Evolutionary conservation across 1,140 invertebrate species (phyloP), one percentile per base, ranked within the genome.

Genomic region (Drosophila pseudoananassae): DNA sequence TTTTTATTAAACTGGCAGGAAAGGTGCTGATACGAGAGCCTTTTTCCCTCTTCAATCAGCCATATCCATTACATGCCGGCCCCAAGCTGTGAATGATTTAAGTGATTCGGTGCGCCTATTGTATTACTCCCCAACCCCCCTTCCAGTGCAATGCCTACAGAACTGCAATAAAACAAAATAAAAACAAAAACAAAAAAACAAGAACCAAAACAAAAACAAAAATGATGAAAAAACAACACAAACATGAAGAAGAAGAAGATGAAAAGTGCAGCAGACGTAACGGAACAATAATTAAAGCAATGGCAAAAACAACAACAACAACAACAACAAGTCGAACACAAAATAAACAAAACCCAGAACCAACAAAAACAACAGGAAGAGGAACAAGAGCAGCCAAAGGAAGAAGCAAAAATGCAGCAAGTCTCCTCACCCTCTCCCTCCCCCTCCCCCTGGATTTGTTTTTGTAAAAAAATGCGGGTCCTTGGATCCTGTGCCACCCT

Each of bases 281-380:
- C 66, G 82, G 78, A 87, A 87, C 83, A 88, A 87, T 87, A 87
- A 87, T 87, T 87, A 83, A 85, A 87, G 81, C 82, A 78, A 81
- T 81, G 75, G 65, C 73, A 75, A 87, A 65, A 85, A 43, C 56
- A 81, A 27, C 25, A 27, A 71, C 45, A 78, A 66, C 46, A 74
- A 57, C 25, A 27, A 71, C 53, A 78, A 66, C 46, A 74, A 57
- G 29, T 66, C 33, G 46, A 54, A 60, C 50, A 72, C 68, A 70
- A 71, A 71, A 71, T 46, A 77, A 78, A 54, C 61, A 77, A 64
- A 46, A 76, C 64, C 54, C 40, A 77, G 58, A 56, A 73, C 54
- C 61, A 78, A 58, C 49, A 75, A 71, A 23, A 69, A 76, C 31
- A 72, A 74, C 71, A 74, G 71, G 71, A 74, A 74, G 71, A 74